Base-by-base conservation (phyloP, 2,888 invertebrate genomes). In the Zaprionus bogoriensis region DNA sequence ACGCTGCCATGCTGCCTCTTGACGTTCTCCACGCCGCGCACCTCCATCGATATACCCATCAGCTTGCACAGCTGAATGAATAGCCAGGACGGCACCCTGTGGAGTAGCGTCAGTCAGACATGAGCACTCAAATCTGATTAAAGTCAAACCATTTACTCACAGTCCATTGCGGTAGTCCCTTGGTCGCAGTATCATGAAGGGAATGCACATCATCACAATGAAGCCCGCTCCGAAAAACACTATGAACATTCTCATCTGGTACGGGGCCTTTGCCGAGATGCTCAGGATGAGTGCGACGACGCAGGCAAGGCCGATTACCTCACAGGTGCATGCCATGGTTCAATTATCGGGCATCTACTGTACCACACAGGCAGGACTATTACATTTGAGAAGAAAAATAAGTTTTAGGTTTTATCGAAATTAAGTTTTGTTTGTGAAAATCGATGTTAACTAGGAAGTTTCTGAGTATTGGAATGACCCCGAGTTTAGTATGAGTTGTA, bases 21-120 rank as follows among this genome's bases (percentile, higher is more conserved):
- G 7, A 97, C 93, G 89, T 96, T 94, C 87, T 97, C 95, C 51
- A 93, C 89, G 0, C 96, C 96, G 45, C 94, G 93, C n/a, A 97
- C 92, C 71, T 93, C 93, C 92, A 94, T 95, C 17, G 93, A 93
- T 36, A 96, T 91, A 4, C 96, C 96, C 27, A 96, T 90, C 0
- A 87, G 50, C 55, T 76, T 80, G 54, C 89, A 88, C 27, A 94
- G 77, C 58, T 92, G 84, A 66, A 94, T 91, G 67, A 94, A 92
- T 45, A 92, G 91, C 89, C 93, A 94, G 0, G 96, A 94, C 32
- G 96, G 96, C 77, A 95, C 92, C 80, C 96, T 96, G 50, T 12
- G 59, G 55, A 19, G 1, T n/a, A n/a, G n/a, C n/a, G n/a, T n/a
- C n/a, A 30, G 30, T 38, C 68, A 10, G 23, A 23, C 3, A 45